Percentiles rank a stretch among this genome's conserved stretches.
phyloP scores from a whole-genome alignment of 2,888 invertebrate species.

The Dimorphilus gyrociliatus region DNA sequence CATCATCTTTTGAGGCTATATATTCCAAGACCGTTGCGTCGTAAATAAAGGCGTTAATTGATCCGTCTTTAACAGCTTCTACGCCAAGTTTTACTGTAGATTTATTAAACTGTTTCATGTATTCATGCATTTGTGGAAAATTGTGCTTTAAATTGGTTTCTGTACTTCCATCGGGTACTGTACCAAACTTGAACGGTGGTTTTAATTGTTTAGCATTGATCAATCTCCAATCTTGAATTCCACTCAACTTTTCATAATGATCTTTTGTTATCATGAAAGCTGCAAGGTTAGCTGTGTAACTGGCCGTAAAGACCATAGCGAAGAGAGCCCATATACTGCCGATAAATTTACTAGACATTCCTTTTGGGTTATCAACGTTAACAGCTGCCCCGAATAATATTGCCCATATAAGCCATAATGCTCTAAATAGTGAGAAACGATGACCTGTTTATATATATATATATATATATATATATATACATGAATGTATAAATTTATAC shows the following conservation, averaged over 20 bases:
- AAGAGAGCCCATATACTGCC: constrained; percentile 45
- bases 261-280: constrained; percentile 99
- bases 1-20: constrained; percentile 81
- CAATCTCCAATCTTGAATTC: constrained; percentile 56
- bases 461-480: not conserved
- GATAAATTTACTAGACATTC: constrained; percentile 63
- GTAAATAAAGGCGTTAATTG: constrained; percentile 91
- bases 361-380: constrained; percentile 85
- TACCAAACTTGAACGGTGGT: constrained; percentile 83
- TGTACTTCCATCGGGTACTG: constrained; percentile 87
- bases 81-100: constrained; percentile 70
- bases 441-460: constrained; percentile 21
- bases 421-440: constrained; percentile 57
- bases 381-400: constrained; percentile 93
- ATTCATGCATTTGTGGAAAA: constrained; percentile 66
- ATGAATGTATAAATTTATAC: too few species aligned
- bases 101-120: constrained; percentile 72
- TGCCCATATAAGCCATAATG: constrained; percentile 99
- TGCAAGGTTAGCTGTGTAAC: constrained; percentile 97
- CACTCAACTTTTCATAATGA: constrained; percentile 76
- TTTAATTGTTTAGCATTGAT: constrained; percentile 64
- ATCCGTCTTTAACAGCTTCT: constrained; percentile 63
- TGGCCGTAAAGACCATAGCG: constrained; percentile 94
- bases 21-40: constrained; percentile 96
- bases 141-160: constrained; percentile 72